Percentiles rank a stretch among this genome's conserved stretches.
These are phyloP conservation scores for Drosophila nr. perissopoda DNA, from an alignment of 2,888 invertebrate genomes.

Conservation along the genomic window DNA sequence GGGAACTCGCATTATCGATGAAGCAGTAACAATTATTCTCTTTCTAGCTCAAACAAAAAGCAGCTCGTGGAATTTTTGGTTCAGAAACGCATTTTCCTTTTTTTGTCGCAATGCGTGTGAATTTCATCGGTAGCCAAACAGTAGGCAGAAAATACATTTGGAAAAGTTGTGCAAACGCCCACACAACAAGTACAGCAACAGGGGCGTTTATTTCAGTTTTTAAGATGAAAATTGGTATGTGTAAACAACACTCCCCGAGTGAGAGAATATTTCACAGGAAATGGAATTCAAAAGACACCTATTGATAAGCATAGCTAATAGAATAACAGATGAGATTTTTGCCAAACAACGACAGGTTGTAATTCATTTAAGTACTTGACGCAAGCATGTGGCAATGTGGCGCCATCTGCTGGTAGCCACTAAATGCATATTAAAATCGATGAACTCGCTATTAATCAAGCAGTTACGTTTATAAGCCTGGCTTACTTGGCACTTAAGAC, in stretches of 20 bases:
- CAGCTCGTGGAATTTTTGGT: conserved; percentile 36
- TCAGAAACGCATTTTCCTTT: conserved; percentile 8
- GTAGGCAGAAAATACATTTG: conserved; percentile 37
- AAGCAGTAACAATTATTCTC: conserved; percentile 60
- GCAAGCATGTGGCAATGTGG: conserved; percentile 17
- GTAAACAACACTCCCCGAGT: neutral
- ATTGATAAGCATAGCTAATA: neutral
- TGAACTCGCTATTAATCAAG: conserved; percentile 32
- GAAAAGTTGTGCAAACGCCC: conserved; percentile 62
- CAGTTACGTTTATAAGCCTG: conserved; percentile 15
- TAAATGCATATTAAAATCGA: conserved; percentile 15
- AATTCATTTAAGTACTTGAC: neutral
- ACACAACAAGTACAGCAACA: conserved; percentile 54
- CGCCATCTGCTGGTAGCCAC: conserved; percentile 37
- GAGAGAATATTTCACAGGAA: neutral
- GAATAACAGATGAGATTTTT: conserved; percentile 13
- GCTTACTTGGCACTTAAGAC: conserved; percentile 7
- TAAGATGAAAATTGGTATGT: conserved; percentile 13
- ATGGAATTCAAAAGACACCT: neutral
- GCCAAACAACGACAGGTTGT: conserved; percentile 4
- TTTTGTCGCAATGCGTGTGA: conserved; percentile 56
- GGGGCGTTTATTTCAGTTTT: conserved; percentile 29
- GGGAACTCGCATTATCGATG: conserved; percentile 31
- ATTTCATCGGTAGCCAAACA: conserved; percentile 38
- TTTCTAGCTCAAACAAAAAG: conserved; percentile 29